Conservation (phyloP, 1,140 invertebrate species). For the Ostrea denselamellosa region DNA sequence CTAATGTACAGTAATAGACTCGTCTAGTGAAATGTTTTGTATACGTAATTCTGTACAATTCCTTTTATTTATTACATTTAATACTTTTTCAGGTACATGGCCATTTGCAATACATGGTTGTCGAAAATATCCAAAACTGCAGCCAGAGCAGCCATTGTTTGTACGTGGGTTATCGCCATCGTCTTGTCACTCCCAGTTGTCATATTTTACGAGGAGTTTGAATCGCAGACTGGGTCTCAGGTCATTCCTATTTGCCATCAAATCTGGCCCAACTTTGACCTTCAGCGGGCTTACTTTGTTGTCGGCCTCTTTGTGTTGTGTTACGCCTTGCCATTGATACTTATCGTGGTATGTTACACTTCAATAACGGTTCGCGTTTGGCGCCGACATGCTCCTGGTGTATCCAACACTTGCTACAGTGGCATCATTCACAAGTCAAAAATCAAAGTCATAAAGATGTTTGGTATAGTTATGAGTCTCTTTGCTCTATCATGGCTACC, state of each 20-base stretch:
- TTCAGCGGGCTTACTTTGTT: slow-evolving; percentile 91
- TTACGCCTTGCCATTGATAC: slow-evolving; percentile 92
- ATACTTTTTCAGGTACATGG: slow-evolving; percentile 87
- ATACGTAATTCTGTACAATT: too few species aligned
- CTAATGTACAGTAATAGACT: too few species aligned
- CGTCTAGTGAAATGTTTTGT: too few species aligned
- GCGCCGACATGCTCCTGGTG: slow-evolving; percentile 89
- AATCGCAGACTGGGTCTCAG: slow-evolving; percentile 44
- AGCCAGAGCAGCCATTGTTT: slow-evolving; percentile 91
- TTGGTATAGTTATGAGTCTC: slow-evolving; percentile 94
- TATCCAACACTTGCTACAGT: slow-evolving; percentile 47
- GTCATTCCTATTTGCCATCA: slow-evolving; percentile 63
- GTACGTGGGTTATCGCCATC: slow-evolving; percentile 93
- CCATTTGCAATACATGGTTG: slow-evolving; percentile 95
- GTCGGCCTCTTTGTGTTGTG: slow-evolving; percentile 92
- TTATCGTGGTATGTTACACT: slow-evolving; percentile 94
- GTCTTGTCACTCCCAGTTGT: slow-evolving; percentile 93
- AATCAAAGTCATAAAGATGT: slow-evolving; percentile 92
- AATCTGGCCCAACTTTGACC: slow-evolving; percentile 78
- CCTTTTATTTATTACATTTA: too few species aligned
- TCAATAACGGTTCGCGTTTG: slow-evolving; percentile 95
- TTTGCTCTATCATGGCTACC: slow-evolving; percentile 97
- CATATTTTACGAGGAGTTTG: slow-evolving; percentile 87
- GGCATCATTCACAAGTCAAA: slow-evolving; percentile 74
- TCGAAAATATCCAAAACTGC: slow-evolving; percentile 92